These are phyloP conservation scores for Eunapius fragilis DNA, from an alignment of 37 sponge, comb jelly and placozoan genomes.

Conservation along the genomic window DNA sequence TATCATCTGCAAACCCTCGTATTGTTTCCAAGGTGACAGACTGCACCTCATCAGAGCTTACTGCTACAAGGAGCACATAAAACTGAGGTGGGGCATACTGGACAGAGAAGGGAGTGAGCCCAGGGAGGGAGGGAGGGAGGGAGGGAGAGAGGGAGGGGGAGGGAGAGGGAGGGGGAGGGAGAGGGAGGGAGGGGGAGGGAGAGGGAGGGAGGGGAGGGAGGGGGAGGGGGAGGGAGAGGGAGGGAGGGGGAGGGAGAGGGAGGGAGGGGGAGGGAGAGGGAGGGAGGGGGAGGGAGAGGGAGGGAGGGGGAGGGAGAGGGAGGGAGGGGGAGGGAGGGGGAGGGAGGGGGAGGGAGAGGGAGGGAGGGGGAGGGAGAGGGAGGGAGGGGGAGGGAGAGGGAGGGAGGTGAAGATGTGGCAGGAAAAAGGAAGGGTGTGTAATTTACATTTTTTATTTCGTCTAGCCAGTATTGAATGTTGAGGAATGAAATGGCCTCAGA, in stretches of 20 bases:
- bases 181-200: neutral
- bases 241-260: neutral
- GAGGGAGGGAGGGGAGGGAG: neutral
- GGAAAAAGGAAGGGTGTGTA: neutral
- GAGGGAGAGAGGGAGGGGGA: neutral
- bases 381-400: neutral
- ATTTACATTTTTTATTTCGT: slow-evolving; percentile 62
- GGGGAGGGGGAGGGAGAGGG: slow-evolving; percentile 40
- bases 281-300: neutral
- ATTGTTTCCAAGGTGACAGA: slow-evolving; percentile 38
- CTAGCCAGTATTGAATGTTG: slow-evolving; percentile 64
- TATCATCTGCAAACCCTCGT: slow-evolving; percentile 51
- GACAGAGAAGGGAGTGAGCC: slow-evolving; percentile 22
- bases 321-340: slow-evolving; percentile 1
- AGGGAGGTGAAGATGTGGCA: neutral
- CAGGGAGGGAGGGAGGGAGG: neutral
- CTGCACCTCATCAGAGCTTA: slow-evolving; percentile 1
- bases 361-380: neutral
- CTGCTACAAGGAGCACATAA: slow-evolving; percentile 52
- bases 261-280: neutral
- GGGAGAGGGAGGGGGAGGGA: slow-evolving; percentile 21
- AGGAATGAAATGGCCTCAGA: slow-evolving; percentile 45
- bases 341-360: neutral
- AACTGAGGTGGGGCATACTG: slow-evolving; percentile 61
- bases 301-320: neutral